A percentile compares a stretch with the other conserved stretches of the same genome.
These are phyloP conservation scores for Pyrrhia umbra DNA, from an alignment of 2,888 invertebrate species.

Conservation along the genomic window DNA sequence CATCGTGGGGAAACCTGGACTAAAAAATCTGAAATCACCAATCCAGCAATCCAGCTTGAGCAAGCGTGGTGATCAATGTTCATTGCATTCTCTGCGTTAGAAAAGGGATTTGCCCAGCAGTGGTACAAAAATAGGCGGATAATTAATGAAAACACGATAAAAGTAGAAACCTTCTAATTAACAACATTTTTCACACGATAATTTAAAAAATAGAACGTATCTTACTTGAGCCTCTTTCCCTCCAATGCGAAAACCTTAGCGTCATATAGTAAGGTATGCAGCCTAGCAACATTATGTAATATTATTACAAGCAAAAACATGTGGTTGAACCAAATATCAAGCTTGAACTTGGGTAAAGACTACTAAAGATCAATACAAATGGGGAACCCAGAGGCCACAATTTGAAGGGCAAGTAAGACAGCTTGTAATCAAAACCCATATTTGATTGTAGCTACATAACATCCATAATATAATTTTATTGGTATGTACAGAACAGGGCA, in stretches of 20 bases:
- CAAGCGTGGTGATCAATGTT: too few species aligned
- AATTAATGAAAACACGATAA: too few species aligned
- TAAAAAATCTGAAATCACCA: too few species aligned
- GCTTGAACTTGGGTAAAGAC: constrained; percentile 2
- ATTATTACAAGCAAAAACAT: constrained; percentile 4
- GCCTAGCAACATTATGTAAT: background rate
- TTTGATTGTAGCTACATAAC: constrained; percentile 37
- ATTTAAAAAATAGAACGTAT: too few species aligned
- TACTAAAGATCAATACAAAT: constrained; percentile 23
- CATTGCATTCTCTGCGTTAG: too few species aligned
- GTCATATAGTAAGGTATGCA: background rate
- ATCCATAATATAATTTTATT: constrained; percentile 18
- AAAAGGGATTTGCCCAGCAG: too few species aligned
- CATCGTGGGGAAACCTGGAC: too few species aligned
- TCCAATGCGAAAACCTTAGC: background rate
- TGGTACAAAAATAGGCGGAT: too few species aligned
- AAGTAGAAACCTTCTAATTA: too few species aligned
- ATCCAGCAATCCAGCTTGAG: too few species aligned
- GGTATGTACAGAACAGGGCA: constrained; percentile 12
- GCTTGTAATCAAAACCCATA: constrained; percentile 35
- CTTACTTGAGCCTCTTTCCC: background rate
- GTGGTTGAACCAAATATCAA: constrained; percentile 16
- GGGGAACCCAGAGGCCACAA: background rate
- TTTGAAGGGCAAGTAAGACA: background rate
- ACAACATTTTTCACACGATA: too few species aligned